Evolutionary conservation across 2,888 invertebrate genomes (phyloP).

Genomic region (Temnothorax unifasciatus): DNA sequence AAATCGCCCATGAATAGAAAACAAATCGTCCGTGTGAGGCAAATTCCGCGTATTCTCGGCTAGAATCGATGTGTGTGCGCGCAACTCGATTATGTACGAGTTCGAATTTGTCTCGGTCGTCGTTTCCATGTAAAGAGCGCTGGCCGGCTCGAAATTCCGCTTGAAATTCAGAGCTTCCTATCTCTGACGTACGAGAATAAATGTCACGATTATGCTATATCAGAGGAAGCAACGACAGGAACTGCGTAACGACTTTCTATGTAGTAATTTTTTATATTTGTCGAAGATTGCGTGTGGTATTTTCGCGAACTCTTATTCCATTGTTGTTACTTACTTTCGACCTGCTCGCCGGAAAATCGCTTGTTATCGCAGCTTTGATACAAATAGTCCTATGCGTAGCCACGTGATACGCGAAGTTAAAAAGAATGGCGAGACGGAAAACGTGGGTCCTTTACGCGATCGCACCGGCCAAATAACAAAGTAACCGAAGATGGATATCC

Average conservation of each 20-base stretch:
- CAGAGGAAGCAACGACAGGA: not conserved
- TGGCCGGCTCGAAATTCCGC: slow-evolving; percentile 19
- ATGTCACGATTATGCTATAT: not conserved
- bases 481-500: slow-evolving; percentile 85
- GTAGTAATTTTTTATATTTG: not conserved
- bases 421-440: slow-evolving; percentile 47
- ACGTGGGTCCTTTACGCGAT: slow-evolving; percentile 66
- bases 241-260: not conserved
- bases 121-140: slow-evolving; percentile 38
- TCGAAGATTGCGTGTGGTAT: not conserved
- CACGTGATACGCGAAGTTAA: slow-evolving; percentile 8
- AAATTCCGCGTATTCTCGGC: slow-evolving; percentile 72
- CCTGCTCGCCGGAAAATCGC: not conserved
- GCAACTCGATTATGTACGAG: slow-evolving; percentile 70
- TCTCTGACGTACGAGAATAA: not conserved
- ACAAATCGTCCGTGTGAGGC: slow-evolving; percentile 83
- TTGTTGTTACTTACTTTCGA: not conserved
- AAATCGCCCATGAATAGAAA: slow-evolving; percentile 84
- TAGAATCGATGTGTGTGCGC: slow-evolving; percentile 49
- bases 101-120: slow-evolving; percentile 48
- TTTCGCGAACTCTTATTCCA: not conserved
- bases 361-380: not conserved
- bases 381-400: not conserved
- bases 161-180: slow-evolving; percentile 3
- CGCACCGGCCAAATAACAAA: slow-evolving; percentile 79